Evolutionary conservation across 2,113 vertebrate genomes (phyloP), one percentile per base, ranked within the genome.

Genomic region (Balaenoptera acutorostrata): DNA sequence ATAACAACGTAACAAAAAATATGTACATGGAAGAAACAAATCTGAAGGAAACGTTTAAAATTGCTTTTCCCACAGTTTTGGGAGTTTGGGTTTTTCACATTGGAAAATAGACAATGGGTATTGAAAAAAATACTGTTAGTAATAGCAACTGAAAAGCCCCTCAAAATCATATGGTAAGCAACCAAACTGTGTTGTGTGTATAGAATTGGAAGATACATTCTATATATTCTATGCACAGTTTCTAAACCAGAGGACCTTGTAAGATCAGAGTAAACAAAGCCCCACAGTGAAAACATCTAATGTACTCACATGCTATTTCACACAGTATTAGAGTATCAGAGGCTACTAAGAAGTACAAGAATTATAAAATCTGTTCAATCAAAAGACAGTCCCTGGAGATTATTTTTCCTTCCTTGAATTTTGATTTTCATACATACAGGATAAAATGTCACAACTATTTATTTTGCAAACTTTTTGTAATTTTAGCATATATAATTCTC

Each of bases 1-100:
- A 86, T 82, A 95, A 97, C 55, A n/a, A 85, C 71, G 83, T 63
- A 97, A 98, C 39, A 95, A 84, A 96, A 98, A 97, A 75, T 52
- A 96, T n/a, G 8, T 59, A 90, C 52, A 41, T 52, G 63, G 78
- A 90, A 97, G 77, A 46, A 92, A 89, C 29, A 93, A 90, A 89
- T 95, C 9, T 94, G 66, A 88, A 94, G 46, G 91, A 95, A 93
- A 66, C 11, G 4, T 49, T 55, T 93, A 72, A 9, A 93, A 63
- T 23, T 91, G 41, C 15, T 63, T 49, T 96, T 97, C 69, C 89
- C 92, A 96, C 78, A 91, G n/a, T 68, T 90, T 93, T 6, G 29
- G 5, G 27, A 31, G 61, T 15, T 64, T 64, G 61, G 13, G 88
- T 63, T 88, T 88, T 96, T 74, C 9, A 75, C 23, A 10, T 27